Percentiles rank a stretch among this genome's conserved stretches.
These are phyloP conservation scores for Esox niger DNA, from an alignment of 2,113 vertebrate genomes.

Conservation along the genomic window DNA sequence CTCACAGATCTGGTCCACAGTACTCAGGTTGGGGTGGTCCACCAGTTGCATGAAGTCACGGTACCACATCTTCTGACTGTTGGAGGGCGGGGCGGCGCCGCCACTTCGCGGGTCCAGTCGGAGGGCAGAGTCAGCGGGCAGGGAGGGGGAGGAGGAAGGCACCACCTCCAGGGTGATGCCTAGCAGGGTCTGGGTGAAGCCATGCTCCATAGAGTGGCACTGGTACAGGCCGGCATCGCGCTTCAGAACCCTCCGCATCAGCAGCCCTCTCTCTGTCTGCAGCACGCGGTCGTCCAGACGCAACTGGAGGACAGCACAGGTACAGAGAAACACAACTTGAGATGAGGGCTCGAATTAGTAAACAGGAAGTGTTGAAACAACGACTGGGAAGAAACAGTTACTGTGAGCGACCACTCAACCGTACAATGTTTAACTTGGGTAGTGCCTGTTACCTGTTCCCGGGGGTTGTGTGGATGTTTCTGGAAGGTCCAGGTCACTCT, in stretches of 20 bases:
- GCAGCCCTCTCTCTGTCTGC: conserved; percentile 77
- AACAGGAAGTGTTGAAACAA: no score
- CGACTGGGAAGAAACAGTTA: no score
- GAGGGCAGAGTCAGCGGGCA: conserved; percentile 49
- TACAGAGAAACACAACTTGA: no score
- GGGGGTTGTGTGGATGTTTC: conserved; percentile 67
- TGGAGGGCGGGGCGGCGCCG: conserved; percentile 38
- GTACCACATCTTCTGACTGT: conserved; percentile 88
- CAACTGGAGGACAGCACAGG: conserved; percentile 66
- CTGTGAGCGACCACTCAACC: not conserved
- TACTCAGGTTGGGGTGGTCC: conserved; percentile 84
- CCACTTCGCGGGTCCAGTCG: conserved; percentile 55
- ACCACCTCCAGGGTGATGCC: conserved; percentile 84
- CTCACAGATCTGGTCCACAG: conserved; percentile 83
- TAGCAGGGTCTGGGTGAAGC: conserved; percentile 89
- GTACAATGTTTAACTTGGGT: not conserved
- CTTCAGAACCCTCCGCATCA: conserved; percentile 81
- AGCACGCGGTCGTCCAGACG: conserved; percentile 79
- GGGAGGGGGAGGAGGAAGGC: conserved; percentile 56
- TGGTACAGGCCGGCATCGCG: conserved; percentile 81
- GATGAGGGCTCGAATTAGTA: no score
- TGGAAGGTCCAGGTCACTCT: conserved; percentile 88
- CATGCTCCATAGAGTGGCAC: conserved; percentile 87
- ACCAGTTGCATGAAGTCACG: conserved; percentile 93
- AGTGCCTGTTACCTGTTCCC: conserved; percentile 75